Evolutionary conservation across 2,113 vertebrate species (phyloP).

Genomic region (Oxygymnocypris stewartii): DNA sequence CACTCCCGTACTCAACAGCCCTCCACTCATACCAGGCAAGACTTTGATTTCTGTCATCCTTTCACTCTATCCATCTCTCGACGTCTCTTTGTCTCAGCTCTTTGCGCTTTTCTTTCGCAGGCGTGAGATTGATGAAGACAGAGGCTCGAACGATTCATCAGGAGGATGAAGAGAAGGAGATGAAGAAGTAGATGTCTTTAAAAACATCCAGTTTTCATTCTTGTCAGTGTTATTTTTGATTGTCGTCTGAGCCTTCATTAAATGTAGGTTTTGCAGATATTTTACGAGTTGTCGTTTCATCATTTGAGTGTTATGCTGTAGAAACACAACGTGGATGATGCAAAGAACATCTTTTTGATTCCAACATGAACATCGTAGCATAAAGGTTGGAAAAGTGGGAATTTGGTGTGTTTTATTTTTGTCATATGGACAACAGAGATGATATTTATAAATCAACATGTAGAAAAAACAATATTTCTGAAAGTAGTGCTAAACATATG

Average conservation of each 20-base stretch:
- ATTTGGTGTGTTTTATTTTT: not conserved
- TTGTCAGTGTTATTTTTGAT: not conserved
- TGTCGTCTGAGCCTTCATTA: conserved; percentile 28
- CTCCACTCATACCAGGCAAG: conserved; percentile 84
- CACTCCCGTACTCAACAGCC: conserved; percentile 80
- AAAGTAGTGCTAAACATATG: not conserved
- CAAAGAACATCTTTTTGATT: not conserved
- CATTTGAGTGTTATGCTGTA: not conserved
- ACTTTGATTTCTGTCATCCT: not conserved
- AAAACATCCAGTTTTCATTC: not conserved
- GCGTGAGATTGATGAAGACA: conserved; percentile 75
- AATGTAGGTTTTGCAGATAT: conserved; percentile 36
- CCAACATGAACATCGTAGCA: not conserved
- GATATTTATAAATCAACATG: not conserved
- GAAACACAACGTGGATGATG: not conserved
- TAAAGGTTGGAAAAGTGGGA: not conserved
- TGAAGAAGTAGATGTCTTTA: conserved; percentile 63
- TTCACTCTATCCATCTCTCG: not conserved
- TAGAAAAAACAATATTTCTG: not conserved
- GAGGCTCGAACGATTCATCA: conserved; percentile 78
- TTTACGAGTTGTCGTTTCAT: not conserved
- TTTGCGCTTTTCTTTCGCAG: conserved; percentile 68
- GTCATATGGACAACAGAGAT: not conserved
- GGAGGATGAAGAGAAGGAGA: conserved; percentile 88
- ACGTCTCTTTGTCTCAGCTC: not conserved